phyloP scores from a whole-genome alignment of 2,888 invertebrate genomes.

The Meloe dianella region DNA sequence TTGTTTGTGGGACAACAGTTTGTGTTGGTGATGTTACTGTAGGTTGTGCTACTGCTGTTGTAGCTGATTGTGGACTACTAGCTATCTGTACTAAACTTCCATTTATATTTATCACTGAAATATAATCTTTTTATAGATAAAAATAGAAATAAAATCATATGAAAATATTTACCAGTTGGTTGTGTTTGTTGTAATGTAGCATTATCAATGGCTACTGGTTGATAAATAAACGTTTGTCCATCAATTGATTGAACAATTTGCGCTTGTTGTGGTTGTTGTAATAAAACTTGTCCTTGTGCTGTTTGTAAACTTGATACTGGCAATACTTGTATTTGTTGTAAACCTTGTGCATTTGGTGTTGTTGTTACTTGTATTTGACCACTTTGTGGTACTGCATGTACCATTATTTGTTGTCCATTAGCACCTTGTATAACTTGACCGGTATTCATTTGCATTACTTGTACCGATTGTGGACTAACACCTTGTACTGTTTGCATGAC shows the following conservation, averaged over 20 bases:
- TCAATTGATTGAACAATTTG: slow-evolving; percentile 91
- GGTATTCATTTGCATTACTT: slow-evolving; percentile 65
- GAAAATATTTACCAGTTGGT: slow-evolving; percentile 60
- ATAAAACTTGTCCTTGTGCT: slow-evolving; percentile 65
- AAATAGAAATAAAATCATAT: background rate
- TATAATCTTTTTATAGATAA: slow-evolving; percentile 30
- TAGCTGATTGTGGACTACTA: slow-evolving; percentile 57
- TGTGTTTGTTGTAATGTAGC: slow-evolving; percentile 65
- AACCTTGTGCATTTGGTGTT: slow-evolving; percentile 63
- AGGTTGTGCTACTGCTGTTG: slow-evolving; percentile 50
- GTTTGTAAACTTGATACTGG: slow-evolving; percentile 70
- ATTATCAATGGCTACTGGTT: slow-evolving; percentile 71
- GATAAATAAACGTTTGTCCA: slow-evolving; percentile 91
- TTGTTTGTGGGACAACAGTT: slow-evolving; percentile 57
- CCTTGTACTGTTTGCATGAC: slow-evolving; percentile 63
- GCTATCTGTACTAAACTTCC: slow-evolving; percentile 77
- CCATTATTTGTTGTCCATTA: slow-evolving; percentile 74
- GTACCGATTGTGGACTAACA: slow-evolving; percentile 68
- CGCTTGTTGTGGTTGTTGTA: slow-evolving; percentile 70
- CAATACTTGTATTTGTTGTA: slow-evolving; percentile 76
- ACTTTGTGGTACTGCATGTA: slow-evolving; percentile 70
- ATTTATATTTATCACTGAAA: slow-evolving; percentile 77
- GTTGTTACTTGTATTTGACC: slow-evolving; percentile 70
- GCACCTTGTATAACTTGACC: slow-evolving; percentile 72
- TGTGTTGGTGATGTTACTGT: slow-evolving; percentile 57